These are phyloP conservation scores for Dione vanillae DNA, from an alignment of 2,888 invertebrate species.

Conservation along the genomic window DNA sequence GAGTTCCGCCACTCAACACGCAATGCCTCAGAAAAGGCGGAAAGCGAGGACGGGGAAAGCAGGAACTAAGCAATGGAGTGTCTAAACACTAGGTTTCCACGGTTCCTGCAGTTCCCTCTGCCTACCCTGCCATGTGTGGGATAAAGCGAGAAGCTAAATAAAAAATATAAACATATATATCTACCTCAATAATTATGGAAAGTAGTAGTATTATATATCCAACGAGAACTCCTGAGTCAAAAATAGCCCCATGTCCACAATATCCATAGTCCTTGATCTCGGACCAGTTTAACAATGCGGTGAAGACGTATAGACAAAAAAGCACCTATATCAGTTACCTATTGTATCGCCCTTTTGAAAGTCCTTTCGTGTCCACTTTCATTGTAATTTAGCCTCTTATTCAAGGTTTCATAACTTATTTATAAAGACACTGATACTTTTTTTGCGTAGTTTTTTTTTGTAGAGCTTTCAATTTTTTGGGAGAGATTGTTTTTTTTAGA, in stretches of 20 bases:
- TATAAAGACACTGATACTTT: not conserved
- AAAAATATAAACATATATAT: too few species aligned
- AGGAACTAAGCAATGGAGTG: too few species aligned
- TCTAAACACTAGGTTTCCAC: too few species aligned
- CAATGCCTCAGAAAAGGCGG: too few species aligned
- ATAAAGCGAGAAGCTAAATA: too few species aligned
- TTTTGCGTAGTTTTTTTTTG: not conserved
- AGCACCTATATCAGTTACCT: constrained; percentile 42
- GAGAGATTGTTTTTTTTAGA: not conserved
- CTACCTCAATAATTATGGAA: too few species aligned
- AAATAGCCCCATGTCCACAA: not conserved
- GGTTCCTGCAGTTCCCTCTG: too few species aligned
- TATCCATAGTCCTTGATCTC: constrained; percentile 2
- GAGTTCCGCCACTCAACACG: too few species aligned
- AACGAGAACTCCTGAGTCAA: not conserved
- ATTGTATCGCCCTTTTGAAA: constrained; percentile 46
- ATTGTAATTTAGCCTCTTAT: constrained; percentile 39
- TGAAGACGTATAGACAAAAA: constrained; percentile 20
- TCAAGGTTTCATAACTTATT: constrained; percentile 36
- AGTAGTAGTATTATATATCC: not conserved
- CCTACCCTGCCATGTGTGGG: too few species aligned
- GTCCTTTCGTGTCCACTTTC: constrained; percentile 44
- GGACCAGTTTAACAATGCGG: constrained; percentile 1
- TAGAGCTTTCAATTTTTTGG: not conserved
- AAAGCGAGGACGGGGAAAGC: too few species aligned